These are phyloP conservation scores for Microctonus aethiopoides DNA, from an alignment of 2,888 invertebrate species.

Conservation along the genomic window DNA sequence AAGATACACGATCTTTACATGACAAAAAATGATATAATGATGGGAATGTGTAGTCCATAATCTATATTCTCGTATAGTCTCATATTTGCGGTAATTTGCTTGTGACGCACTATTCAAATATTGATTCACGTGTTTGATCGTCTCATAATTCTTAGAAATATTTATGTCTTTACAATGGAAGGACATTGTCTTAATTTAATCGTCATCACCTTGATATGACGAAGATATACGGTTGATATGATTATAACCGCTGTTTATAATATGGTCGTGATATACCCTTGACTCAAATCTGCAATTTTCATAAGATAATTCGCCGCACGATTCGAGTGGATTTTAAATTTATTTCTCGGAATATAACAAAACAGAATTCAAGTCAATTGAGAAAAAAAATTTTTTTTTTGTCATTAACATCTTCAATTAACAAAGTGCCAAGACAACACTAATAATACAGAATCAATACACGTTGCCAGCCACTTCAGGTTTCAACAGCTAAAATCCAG, in stretches of 20 bases:
- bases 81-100: no score
- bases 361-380: no score
- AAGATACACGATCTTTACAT: no score
- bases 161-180: not conserved
- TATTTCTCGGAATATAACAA: no score
- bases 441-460: constrained; percentile 20
- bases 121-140: constrained; percentile 8
- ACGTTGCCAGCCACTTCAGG: constrained; percentile 45
- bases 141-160: not conserved
- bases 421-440: no score
- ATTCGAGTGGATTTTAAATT: no score
- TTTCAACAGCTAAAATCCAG: constrained; percentile 59
- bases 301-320: not conserved
- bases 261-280: not conserved
- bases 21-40: no score
- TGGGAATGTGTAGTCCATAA: no score
- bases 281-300: not conserved
- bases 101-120: not conserved
- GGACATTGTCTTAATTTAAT: not conserved
- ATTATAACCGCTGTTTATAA: no score
- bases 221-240: not conserved
- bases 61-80: no score
- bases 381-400: no score
- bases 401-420: no score
- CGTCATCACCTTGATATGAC: not conserved